Evolutionary conservation across 2,113 vertebrate genomes (phyloP).

Genomic region (Dicaeum eximium): DNA sequence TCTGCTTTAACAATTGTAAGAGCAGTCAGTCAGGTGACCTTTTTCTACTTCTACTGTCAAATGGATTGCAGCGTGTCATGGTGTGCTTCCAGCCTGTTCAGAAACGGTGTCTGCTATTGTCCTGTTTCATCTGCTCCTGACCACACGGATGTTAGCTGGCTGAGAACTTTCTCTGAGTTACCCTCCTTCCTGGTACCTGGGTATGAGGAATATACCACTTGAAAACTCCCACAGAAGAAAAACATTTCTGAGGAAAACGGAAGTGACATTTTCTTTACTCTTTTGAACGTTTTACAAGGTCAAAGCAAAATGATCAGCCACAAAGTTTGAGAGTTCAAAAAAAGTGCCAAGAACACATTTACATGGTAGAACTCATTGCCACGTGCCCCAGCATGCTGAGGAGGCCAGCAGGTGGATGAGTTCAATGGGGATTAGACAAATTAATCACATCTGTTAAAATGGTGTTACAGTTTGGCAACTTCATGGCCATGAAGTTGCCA

Average conservation of each 20-base stretch:
- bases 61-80: background rate
- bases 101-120: background rate
- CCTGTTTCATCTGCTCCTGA: background rate
- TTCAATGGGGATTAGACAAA: background rate
- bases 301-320: background rate
- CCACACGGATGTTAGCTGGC: background rate
- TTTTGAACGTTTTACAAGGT: background rate
- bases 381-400: background rate
- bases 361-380: background rate
- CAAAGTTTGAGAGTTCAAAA: background rate
- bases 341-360: background rate
- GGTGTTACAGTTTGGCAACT: background rate
- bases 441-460: background rate
- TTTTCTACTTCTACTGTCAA: background rate
- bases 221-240: background rate
- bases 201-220: background rate
- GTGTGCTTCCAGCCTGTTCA: background rate
- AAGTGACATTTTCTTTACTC: background rate
- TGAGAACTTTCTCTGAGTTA: background rate
- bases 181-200: background rate
- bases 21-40: background rate
- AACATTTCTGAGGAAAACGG: background rate
- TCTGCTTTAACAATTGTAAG: background rate
- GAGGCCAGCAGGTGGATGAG: background rate
- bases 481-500: background rate